A percentile compares a stretch with the other conserved stretches of the same genome.
Conservation (phyloP, 2,113 vertebrate genomes). For the Holacanthus passer region DNA sequence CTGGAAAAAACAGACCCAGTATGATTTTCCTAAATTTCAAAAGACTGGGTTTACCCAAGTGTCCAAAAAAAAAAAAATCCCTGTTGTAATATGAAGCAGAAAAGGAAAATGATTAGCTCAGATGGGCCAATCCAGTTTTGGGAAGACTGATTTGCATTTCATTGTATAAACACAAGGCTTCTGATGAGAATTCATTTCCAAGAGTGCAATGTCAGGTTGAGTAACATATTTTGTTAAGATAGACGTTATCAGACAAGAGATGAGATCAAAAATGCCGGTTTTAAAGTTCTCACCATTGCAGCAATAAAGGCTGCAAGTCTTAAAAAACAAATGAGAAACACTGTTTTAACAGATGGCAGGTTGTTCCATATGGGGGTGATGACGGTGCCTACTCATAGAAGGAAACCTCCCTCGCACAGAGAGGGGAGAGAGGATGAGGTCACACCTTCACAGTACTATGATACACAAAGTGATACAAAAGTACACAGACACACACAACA, state of each 20-base stretch:
- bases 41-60: background rate
- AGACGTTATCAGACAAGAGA: background rate
- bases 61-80: background rate
- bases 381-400: background rate
- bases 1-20: background rate
- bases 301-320: background rate
- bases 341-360: background rate
- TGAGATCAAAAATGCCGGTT: background rate
- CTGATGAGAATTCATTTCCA: background rate
- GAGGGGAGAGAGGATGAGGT: constrained; percentile 45
- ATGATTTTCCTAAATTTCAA: background rate
- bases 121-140: background rate
- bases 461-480: constrained; percentile 7
- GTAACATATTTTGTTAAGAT: background rate
- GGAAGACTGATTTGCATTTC: background rate
- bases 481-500: constrained; percentile 1
- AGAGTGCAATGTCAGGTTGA: background rate
- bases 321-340: background rate
- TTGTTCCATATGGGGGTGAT: constrained; percentile 24
- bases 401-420: constrained; percentile 17
- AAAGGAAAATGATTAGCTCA: background rate
- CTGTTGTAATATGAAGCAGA: background rate
- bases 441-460: constrained; percentile 25
- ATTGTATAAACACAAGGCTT: background rate
- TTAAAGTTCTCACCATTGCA: background rate